phyloP scores from a whole-genome alignment of 2,888 invertebrate species.

The Deilephila porcellus region DNA sequence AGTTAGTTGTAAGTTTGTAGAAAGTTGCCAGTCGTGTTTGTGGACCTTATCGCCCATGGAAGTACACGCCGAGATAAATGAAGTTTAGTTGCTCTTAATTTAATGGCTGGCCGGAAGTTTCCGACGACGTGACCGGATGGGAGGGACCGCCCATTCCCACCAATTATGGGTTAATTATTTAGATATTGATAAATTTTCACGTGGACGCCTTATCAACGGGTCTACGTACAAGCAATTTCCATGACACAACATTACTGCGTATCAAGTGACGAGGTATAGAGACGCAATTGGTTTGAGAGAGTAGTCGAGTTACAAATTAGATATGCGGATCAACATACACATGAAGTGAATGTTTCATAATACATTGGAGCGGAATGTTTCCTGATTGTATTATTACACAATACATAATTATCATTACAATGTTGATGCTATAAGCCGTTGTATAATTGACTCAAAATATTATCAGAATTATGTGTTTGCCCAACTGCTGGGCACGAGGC shows the following conservation, averaged over 20 bases:
- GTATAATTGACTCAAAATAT: neutral
- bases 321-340: neutral
- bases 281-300: neutral
- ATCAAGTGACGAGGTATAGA: neutral
- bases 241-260: neutral
- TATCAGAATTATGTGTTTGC: neutral
- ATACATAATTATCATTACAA: neutral
- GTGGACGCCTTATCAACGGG: slow-evolving; percentile 9
- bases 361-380: neutral
- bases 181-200: slow-evolving; percentile 44
- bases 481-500: too few species aligned
- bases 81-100: slow-evolving; percentile 83
- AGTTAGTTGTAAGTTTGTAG: slow-evolving; percentile 69
- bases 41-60: slow-evolving; percentile 78
- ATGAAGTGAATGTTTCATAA: neutral
- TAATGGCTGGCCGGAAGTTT: slow-evolving; percentile 78
- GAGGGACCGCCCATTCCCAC: slow-evolving; percentile 53
- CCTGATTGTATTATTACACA: neutral
- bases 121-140: slow-evolving; percentile 72
- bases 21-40: slow-evolving; percentile 75
- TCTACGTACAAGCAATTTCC: neutral
- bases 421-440: neutral
- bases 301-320: neutral
- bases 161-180: slow-evolving; percentile 70
- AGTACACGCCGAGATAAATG: slow-evolving; percentile 83